Evolutionary conservation across 2,113 vertebrate genomes (phyloP), one percentile per base, ranked within the genome.

Genomic region (Centropus unirufus): DNA sequence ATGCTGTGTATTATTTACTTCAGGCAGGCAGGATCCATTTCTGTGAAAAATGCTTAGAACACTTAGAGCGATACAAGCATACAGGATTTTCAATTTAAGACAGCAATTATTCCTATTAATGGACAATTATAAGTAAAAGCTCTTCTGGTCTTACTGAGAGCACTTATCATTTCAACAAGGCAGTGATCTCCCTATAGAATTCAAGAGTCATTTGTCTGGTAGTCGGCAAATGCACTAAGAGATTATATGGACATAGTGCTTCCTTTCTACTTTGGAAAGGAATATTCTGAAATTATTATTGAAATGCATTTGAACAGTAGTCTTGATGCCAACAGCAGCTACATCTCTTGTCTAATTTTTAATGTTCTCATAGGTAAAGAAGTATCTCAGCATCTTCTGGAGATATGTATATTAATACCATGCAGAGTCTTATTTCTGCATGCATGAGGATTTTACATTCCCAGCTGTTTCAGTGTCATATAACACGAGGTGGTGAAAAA

Each of bases 71-170:
- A 64, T 14, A 51, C 34, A 75, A 30, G 34, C 69, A 59, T 54
- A 75, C 24, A 68, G 55, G 30, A 40, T 78, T 91, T 94, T 92
- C 85, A 92, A 58, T 93, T 93, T 87, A 90, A 93, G 83, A 57
- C 46, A 32, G 40, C n/a, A 96, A 91, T 93, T 94, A 90, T 68
- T 85, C 87, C 75, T 91, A 96, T 97, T 97, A 95, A 88, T 46
- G 88, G 76, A 70, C 90, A 96, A 96, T 93, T 94, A 93, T 75
- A 83, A 46, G 72, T 94, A 90, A 95, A 97, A 95, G 92, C 95
- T 94, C 88, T 95, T 86, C 77, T 78, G 94, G 83, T 78, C 80
- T 90, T 87, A 61, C 5, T 75, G 83, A 96, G 93, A 90, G 88
- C 94, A 94, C 79, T 96, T 90, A 95, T 15, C 44, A 46, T 81